Percentiles rank a stretch among this genome's conserved stretches.
These are phyloP conservation scores for Megalurothrips usitatus DNA, from an alignment of 2,888 invertebrate species.

Conservation along the genomic window DNA sequence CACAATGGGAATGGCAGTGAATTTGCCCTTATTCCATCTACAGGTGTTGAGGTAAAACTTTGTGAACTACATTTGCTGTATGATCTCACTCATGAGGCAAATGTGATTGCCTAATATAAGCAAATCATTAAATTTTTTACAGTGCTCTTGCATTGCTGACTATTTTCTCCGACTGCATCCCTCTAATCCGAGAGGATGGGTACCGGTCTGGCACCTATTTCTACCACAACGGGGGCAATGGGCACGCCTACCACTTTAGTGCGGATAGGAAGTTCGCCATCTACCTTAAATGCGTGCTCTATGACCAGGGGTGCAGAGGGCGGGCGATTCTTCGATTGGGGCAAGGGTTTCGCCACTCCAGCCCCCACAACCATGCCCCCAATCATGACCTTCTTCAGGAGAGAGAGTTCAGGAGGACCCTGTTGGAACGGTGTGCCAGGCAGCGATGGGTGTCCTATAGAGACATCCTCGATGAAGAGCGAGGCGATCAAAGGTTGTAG, in stretches of 20 bases:
- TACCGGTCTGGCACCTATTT: background rate
- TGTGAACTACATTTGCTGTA: too few species aligned
- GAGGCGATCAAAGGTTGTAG: background rate
- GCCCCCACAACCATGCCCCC: background rate
- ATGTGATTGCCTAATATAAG: too few species aligned
- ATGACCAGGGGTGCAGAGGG: background rate
- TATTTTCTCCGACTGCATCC: background rate
- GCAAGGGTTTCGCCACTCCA: background rate
- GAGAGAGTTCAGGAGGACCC: background rate
- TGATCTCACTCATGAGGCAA: too few species aligned
- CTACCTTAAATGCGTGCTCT: background rate
- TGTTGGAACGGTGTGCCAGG: background rate
- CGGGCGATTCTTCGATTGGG: background rate
- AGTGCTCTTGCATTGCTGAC: background rate
- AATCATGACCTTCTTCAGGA: background rate
- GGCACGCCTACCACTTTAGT: background rate
- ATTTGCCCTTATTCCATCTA: too few species aligned
- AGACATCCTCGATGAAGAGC: background rate
- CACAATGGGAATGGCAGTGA: too few species aligned
- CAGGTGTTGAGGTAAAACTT: too few species aligned
- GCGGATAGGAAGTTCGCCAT: background rate
- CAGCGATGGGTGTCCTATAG: background rate
- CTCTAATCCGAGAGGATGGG: background rate
- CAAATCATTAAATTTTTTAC: background rate
- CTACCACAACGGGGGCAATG: background rate